Evolutionary conservation across 2,113 vertebrate genomes (phyloP), one percentile per base, ranked within the genome.

Genomic region (Microcebus lehilahytsara): DNA sequence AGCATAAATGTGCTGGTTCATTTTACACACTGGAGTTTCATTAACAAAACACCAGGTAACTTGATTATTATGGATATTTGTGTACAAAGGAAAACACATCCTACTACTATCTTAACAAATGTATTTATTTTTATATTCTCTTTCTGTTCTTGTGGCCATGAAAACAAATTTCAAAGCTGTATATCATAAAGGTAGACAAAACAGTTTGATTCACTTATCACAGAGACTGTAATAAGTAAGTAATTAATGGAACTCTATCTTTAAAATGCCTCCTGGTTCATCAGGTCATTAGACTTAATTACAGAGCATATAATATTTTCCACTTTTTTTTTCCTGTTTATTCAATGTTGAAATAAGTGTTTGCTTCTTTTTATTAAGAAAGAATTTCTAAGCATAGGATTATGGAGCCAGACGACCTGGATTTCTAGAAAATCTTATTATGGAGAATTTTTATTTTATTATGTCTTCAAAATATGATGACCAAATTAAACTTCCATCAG

Each of bases 281-380:
- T 32, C 25, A 11, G 85, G 4, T 58, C 9, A 8, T 40, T 91
- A n/a, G 53, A 12, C 6, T 40, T 71, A 12, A 30, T 56, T 81
- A 46, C 6, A 83, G n/a, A 62, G 69, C 20, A 37, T 22, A 8
- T 51, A 17, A 19, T 3, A 32, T 66, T 77, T 90, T 71, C 34
- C 12, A 0, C 23, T 75, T 58, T 42, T 75, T 75, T 66, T 17
- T 9, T 69, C 10, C 53, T 56, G 6, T 60, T 79, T 71, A 56
- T 42, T 72, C 4, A 2, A n/a, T n/a, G 16, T 5, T 71, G 12
- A 71, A 60, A 72, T 46, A 60, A 23, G 5, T 0, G 4, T 89
- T 56, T 27, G 6, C 9, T 77, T 86, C 67, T 96, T 46, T 53
- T 32, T 56, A 12, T 58, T 85, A 72, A 91, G 75, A 78, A 96